These are phyloP conservation scores for Pseudochirops cupreus DNA, from an alignment of 2,797 vertebrate species.

Conservation along the genomic window DNA sequence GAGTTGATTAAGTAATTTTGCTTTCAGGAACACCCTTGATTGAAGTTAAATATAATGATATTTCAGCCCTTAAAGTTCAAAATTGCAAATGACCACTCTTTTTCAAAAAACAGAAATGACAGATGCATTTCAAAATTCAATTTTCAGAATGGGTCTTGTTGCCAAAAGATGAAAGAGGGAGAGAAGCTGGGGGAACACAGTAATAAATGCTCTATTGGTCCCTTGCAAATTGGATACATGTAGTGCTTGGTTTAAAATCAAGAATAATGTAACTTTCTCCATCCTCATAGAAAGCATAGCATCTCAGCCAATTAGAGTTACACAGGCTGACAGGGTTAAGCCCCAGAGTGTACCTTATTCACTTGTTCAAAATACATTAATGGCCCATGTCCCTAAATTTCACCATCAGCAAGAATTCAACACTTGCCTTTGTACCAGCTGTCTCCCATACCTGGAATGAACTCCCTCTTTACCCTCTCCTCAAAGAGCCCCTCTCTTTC, in stretches of 20 bases:
- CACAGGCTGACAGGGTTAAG: fast-evolving
- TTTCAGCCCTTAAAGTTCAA: constrained; percentile 78
- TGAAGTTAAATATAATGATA: constrained; percentile 82
- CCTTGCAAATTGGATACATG: constrained; percentile 59
- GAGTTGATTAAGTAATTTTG: constrained; percentile 85
- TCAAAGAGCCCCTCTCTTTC: not conserved
- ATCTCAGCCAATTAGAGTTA: not conserved
- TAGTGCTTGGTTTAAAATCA: constrained; percentile 71
- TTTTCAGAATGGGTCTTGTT: constrained; percentile 63
- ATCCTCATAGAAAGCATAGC: not conserved
- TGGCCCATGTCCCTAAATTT: not conserved
- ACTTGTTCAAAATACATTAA: not conserved
- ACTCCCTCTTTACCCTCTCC: not conserved
- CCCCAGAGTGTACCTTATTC: fast-evolving
- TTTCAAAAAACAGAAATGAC: constrained; percentile 30
- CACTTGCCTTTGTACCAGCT: not conserved
- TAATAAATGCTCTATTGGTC: constrained; percentile 51
- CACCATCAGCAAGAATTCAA: not conserved
- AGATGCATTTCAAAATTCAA: constrained; percentile 74
- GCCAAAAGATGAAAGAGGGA: constrained; percentile 8
- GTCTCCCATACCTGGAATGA: not conserved
- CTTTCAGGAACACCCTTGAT: constrained; percentile 79
- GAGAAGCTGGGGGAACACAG: not conserved
- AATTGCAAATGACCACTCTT: constrained; percentile 72
- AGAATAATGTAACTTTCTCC: constrained; percentile 36